Conservation (phyloP, 2,113 vertebrate species). For the Otocyon megalotis region DNA sequence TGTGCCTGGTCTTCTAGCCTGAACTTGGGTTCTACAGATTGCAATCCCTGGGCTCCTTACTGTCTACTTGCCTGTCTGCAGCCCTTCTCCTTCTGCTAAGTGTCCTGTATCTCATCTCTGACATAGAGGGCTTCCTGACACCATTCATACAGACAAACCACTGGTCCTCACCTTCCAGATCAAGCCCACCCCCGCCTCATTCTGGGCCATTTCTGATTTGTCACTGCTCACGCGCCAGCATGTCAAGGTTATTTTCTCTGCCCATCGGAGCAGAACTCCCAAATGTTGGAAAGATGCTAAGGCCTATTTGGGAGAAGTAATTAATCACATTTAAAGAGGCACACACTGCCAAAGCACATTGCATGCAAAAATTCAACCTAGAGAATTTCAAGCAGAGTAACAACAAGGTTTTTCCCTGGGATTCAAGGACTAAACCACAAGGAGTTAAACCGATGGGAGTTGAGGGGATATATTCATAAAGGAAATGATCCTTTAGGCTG, state of each 20-base stretch:
- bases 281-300: conserved; percentile 37
- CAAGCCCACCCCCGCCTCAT: background rate
- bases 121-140: background rate
- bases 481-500: conserved; percentile 1
- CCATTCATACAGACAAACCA: background rate
- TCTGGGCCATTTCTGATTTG: background rate
- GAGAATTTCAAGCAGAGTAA: conserved; percentile 57
- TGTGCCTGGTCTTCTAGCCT: background rate
- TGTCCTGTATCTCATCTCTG: background rate
- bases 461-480: conserved; percentile 8
- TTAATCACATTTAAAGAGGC: conserved; percentile 47
- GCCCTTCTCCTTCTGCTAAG: background rate
- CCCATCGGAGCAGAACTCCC: background rate
- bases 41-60: background rate
- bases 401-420: conserved; percentile 37
- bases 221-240: background rate
- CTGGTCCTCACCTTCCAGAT: background rate
- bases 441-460: conserved; percentile 15
- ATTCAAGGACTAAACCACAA: conserved; percentile 40
- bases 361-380: conserved; percentile 38
- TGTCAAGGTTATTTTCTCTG: conserved; percentile 29
- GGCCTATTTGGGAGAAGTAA: conserved; percentile 7
- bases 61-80: background rate
- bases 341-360: background rate
- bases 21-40: background rate